These are phyloP conservation scores for Zosterops borbonicus DNA, from an alignment of 2,113 vertebrate genomes.

Conservation along the genomic window DNA sequence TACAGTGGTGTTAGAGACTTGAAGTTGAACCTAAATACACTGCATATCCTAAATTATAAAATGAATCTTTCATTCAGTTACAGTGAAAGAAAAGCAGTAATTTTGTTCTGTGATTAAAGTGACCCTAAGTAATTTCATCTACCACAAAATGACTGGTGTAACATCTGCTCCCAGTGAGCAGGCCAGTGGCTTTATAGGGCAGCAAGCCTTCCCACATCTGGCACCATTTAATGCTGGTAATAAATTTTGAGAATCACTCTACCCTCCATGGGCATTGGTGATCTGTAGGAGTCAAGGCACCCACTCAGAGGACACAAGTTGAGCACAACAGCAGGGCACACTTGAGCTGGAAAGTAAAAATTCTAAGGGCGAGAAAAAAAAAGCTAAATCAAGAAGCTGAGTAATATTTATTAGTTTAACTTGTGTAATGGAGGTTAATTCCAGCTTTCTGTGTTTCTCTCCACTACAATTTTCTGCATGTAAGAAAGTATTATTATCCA, in stretches of 20 bases:
- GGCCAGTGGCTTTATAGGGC: background rate
- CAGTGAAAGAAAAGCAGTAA: background rate
- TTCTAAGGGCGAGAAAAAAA: background rate
- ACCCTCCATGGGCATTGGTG: background rate
- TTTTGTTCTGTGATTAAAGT: slow-evolving; percentile 26
- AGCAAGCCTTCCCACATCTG: background rate
- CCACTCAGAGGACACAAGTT: background rate
- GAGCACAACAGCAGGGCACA: background rate
- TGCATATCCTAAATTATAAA: background rate
- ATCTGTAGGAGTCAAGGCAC: background rate
- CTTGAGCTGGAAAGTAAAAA: background rate
- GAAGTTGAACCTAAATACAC: background rate
- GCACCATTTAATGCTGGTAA: background rate
- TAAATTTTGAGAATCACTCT: background rate
- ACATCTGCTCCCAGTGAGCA: background rate
- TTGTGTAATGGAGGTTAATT: background rate
- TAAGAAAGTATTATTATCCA: background rate
- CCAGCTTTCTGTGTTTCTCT: background rate
- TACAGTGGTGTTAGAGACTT: background rate
- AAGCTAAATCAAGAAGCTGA: background rate
- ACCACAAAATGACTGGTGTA: background rate
- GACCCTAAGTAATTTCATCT: background rate
- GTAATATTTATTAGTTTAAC: background rate
- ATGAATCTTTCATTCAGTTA: background rate
- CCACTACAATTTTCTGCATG: background rate